Conservation (phyloP, 2,113 vertebrate genomes). For the Saiga tatarica region DNA sequence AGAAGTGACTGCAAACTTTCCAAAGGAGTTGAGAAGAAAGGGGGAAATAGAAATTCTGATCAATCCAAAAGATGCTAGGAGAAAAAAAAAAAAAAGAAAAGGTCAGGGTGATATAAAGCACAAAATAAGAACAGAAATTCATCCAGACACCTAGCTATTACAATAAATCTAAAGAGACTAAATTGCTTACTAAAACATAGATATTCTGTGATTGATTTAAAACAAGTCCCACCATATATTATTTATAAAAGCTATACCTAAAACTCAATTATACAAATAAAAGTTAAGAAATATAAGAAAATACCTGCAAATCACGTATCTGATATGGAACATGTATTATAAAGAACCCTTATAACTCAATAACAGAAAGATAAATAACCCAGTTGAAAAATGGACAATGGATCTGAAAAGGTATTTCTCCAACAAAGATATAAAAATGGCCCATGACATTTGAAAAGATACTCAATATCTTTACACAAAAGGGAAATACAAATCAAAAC, state of each 20-base stretch:
- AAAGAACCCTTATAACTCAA: not conserved
- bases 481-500: not conserved
- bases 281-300: not conserved
- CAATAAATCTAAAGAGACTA: slow-evolving; percentile 19
- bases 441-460: not conserved
- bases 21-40: not conserved
- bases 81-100: not conserved
- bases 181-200: not conserved
- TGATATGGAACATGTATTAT: not conserved
- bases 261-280: not conserved
- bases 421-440: not conserved
- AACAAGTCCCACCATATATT: not conserved
- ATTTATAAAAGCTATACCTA: not conserved
- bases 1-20: not conserved
- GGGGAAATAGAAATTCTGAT: not conserved
- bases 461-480: not conserved
- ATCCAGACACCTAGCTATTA: not conserved
- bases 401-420: not conserved
- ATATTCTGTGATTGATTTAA: not conserved
- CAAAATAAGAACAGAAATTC: not conserved
- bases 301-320: not conserved
- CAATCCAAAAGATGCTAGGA: not conserved
- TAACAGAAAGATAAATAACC: not conserved
- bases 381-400: not conserved
- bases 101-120: not conserved